phyloP scores from a whole-genome alignment of 2,797 vertebrate genomes.

The Acropternis orthonyx region DNA sequence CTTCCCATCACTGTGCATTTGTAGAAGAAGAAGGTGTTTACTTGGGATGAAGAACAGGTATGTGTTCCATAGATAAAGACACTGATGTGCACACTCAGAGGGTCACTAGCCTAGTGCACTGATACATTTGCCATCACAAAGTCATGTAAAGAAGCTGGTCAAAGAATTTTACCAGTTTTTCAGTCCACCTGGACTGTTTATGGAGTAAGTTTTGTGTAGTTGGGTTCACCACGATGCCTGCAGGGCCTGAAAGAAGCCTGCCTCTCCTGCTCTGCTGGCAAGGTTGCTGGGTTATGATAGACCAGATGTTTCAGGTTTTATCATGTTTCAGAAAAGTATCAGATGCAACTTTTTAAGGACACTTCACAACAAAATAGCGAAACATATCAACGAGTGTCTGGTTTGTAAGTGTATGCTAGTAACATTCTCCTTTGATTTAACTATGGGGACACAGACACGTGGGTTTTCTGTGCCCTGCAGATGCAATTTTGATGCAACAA shows the following conservation, averaged over 20 bases:
- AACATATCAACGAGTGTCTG: not conserved
- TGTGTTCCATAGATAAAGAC: not conserved
- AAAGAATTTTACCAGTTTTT: not conserved
- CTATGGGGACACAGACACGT: not conserved
- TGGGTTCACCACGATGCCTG: rapidly evolving
- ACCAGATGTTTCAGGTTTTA: not conserved
- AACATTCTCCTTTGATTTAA: not conserved
- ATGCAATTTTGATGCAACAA: not conserved
- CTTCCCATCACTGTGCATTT: not conserved
- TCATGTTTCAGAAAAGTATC: not conserved
- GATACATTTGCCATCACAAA: not conserved
- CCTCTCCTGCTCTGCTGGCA: not conserved
- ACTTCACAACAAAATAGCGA: not conserved
- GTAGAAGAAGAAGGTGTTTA: not conserved
- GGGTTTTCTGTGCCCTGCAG: not conserved
- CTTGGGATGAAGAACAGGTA: not conserved
- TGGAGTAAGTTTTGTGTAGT: not conserved
- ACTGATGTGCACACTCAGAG: not conserved
- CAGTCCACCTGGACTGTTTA: not conserved
- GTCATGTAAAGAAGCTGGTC: not conserved
- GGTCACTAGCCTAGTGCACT: not conserved
- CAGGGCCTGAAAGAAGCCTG: not conserved
- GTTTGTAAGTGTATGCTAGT: not conserved
- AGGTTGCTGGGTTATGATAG: rapidly evolving
- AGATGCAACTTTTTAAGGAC: not conserved